Conservation (phyloP, 2,113 vertebrate species). For the Psilopsiagon aurifrons region DNA sequence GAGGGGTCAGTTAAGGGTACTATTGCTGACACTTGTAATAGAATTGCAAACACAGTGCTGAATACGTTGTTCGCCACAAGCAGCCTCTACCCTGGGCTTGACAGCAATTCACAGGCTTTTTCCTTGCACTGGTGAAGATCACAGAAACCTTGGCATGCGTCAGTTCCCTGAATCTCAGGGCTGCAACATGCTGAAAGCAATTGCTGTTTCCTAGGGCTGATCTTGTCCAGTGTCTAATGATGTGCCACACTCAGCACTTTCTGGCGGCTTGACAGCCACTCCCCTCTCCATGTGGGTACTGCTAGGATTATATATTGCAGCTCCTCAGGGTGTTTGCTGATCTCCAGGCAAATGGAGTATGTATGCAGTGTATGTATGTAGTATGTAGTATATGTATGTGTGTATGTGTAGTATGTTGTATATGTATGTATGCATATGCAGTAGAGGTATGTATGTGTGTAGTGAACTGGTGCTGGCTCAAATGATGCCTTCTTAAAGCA, state of each 20-base stretch:
- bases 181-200: background rate
- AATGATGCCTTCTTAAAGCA: background rate
- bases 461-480: background rate
- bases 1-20: background rate
- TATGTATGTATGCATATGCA: background rate
- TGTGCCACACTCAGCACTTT: background rate
- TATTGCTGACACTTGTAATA: background rate
- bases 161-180: background rate
- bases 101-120: background rate
- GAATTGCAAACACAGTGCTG: constrained; percentile 17
- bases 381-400: background rate
- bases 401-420: background rate
- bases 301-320: background rate
- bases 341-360: background rate
- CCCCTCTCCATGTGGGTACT: background rate
- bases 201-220: background rate
- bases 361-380: background rate
- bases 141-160: background rate
- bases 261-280: background rate
- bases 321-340: background rate
- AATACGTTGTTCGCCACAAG: background rate
- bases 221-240: background rate
- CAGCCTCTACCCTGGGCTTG: background rate
- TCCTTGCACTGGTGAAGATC: background rate
- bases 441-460: background rate